Conservation (phyloP, 2,888 invertebrate genomes). For the Lithosia quadra region DNA sequence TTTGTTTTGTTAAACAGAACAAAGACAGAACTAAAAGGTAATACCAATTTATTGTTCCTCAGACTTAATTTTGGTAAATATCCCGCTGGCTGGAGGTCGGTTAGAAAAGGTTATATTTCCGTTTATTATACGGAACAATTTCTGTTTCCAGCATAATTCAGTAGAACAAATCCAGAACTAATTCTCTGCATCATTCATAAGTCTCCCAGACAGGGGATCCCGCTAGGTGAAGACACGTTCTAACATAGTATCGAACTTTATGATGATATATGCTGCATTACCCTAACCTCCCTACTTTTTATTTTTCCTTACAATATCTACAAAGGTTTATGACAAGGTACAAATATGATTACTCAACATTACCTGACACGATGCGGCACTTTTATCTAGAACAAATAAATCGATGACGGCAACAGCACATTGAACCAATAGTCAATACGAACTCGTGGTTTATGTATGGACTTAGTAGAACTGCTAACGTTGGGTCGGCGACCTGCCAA, state of each 20-base stretch:
- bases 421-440: conserved; percentile 15
- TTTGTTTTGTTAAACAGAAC: too few relatives aligned
- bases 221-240: too few relatives aligned
- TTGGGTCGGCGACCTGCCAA: conserved; percentile 1
- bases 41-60: too few relatives aligned
- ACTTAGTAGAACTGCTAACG: background rate
- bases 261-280: background rate
- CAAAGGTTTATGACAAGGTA: background rate
- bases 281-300: background rate
- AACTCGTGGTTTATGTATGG: background rate
- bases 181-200: too few relatives aligned
- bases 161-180: too few relatives aligned
- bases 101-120: too few relatives aligned
- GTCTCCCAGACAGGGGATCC: too few relatives aligned
- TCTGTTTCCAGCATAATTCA: too few relatives aligned
- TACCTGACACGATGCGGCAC: background rate
- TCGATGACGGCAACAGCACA: conserved; percentile 20
- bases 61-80: too few relatives aligned
- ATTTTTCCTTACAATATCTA: background rate
- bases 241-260: background rate
- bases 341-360: conserved; percentile 3
- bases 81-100: too few relatives aligned
- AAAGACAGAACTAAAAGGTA: too few relatives aligned
- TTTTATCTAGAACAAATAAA: conserved; percentile 24
- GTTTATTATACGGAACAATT: too few relatives aligned